Percentiles rank a stretch among this genome's conserved stretches.
phyloP scores from a whole-genome alignment of 2,888 invertebrate species.

The Stenodema calcarata region DNA sequence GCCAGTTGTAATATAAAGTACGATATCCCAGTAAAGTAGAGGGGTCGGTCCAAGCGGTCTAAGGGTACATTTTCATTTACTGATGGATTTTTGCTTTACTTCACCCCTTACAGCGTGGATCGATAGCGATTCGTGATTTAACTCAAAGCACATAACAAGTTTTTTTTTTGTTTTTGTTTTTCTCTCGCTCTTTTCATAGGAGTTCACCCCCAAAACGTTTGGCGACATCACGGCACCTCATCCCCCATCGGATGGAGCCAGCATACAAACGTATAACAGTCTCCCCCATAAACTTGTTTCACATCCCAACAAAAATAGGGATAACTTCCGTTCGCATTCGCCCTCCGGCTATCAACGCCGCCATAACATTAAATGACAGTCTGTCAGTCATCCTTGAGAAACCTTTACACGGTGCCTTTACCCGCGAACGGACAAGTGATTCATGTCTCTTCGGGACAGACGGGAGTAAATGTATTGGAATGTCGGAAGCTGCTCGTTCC shows the following conservation, averaged over 20 bases:
- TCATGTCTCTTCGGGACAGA: not conserved
- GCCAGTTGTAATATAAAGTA: too few species aligned
- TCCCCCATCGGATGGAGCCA: not conserved
- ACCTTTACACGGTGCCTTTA: not conserved
- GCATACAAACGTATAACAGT: too few species aligned
- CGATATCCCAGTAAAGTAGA: too few species aligned
- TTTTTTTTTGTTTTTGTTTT: not conserved
- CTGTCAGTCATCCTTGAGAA: not conserved
- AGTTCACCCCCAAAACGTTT: not conserved
- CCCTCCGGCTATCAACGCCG: not conserved
- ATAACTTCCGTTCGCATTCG: not conserved
- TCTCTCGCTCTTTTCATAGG: not conserved
- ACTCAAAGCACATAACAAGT: not conserved
- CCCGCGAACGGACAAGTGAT: not conserved
- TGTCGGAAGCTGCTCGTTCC: not conserved
- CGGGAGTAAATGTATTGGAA: not conserved
- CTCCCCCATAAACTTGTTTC: not conserved
- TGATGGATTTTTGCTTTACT: too few species aligned
- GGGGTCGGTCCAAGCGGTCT: too few species aligned
- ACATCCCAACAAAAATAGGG: not conserved
- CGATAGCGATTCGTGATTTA: not conserved
- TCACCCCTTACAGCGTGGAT: not conserved
- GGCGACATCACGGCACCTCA: not conserved
- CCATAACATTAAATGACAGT: not conserved
- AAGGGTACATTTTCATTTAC: too few species aligned